Evolutionary conservation across 2,113 vertebrate genomes (phyloP), one percentile per base, ranked within the genome.

Genomic region (Chaenogobius annularis): DNA sequence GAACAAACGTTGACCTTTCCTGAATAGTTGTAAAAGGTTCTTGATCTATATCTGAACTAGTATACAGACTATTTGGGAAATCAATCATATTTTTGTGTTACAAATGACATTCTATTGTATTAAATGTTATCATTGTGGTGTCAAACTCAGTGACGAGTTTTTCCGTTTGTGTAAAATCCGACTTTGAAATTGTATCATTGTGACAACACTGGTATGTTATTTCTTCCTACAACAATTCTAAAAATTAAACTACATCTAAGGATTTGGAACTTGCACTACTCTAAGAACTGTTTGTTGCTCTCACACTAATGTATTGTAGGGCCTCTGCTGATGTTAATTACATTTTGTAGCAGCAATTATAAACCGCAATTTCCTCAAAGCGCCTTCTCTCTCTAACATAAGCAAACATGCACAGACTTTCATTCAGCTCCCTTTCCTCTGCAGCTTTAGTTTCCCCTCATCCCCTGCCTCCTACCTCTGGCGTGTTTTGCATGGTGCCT

Each of bases 401-500:
- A 50, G 58, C 65, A 61, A 48, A 47, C 61, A 20, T 37, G 52
- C 75, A 75, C 55, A 71, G 71, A 69, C 20, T 71, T n/a, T 68
- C 67, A 68, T n/a, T 72, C 73, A 19, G 3, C 66, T 68, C 59
- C 47, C 52, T 66, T 81, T 61, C 55, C 61, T 59, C 80, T 50
- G 37, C 47, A 50, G 54, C 55, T 68, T 63, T 71, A 14, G 0
- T 72, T 69, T 74, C 40, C 61, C 74, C 58, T 35, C 47, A 67
- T 59, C 82, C 20, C 22, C 20, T 58, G 37, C 80, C 74, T 74
- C 80, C 77, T 72, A 71, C 76, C 71, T 79, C 56, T 37, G 72
- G 66, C 73, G 77, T 70, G 81, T 86, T 90, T 81, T 83, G 87
- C 87, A 83, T 84, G 85, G 80, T 68, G 84, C 85, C 80, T 75